A percentile compares a stretch with the other conserved stretches of the same genome.
These are phyloP conservation scores for Hartigia nigra DNA, from an alignment of 2,888 invertebrate species.

Conservation along the genomic window DNA sequence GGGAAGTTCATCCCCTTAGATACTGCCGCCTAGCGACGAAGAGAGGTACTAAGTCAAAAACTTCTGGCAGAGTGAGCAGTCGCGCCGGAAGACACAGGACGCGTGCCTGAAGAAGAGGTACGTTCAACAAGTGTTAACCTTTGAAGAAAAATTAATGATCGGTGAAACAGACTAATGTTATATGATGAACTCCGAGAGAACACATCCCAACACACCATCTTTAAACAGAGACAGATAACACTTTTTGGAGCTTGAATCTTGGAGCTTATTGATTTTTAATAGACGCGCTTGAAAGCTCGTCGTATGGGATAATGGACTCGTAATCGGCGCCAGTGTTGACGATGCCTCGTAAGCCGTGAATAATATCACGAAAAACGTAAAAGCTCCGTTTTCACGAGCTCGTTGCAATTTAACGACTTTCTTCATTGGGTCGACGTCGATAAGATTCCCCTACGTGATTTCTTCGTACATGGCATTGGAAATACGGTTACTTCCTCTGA, in stretches of 20 bases:
- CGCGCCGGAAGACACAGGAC: neutral
- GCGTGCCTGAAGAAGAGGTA: neutral
- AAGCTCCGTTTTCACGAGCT: neutral
- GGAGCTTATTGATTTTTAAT: neutral
- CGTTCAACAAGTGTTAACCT: neutral
- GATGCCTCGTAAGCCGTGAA: neutral
- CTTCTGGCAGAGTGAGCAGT: neutral
- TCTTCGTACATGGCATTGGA: neutral
- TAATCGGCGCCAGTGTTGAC: neutral
- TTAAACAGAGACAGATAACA: neutral
- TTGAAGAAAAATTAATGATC: neutral
- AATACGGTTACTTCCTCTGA: neutral
- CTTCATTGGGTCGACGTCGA: neutral
- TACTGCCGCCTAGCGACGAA: neutral
- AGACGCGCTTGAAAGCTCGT: neutral
- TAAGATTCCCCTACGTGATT: neutral
- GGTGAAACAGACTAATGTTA: neutral
- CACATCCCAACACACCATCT: neutral
- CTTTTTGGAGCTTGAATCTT: too few relatives aligned
- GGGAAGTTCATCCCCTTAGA: neutral
- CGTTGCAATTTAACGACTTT: neutral
- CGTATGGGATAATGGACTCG: constrained; percentile 4
- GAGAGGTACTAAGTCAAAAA: neutral
- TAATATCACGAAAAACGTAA: neutral
- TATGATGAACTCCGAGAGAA: neutral